Conservation (phyloP, 2,113 vertebrate genomes). For the Geothlypis trichas region DNA sequence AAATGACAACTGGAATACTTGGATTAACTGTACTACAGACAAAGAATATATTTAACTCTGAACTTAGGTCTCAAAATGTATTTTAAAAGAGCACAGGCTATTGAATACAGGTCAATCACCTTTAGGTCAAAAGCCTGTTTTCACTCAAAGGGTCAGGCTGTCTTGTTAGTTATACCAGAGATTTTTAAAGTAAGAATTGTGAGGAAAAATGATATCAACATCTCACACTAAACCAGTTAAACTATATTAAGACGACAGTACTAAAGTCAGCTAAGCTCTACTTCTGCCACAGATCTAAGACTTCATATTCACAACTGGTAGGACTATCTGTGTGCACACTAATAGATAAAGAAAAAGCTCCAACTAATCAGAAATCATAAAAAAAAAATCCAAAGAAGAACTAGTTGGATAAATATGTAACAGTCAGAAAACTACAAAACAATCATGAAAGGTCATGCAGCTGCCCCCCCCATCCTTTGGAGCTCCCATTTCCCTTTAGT, state of each 20-base stretch:
- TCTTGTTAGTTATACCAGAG: neutral
- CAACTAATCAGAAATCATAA: neutral
- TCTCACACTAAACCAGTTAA: neutral
- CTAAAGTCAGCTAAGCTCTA: neutral
- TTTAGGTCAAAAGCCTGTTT: neutral
- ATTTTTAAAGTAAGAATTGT: neutral
- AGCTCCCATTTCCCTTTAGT: too few species aligned
- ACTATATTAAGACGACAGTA: neutral
- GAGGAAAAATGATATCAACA: neutral
- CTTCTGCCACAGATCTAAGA: neutral
- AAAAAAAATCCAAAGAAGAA: neutral
- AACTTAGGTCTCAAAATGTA: neutral
- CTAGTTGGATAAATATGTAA: neutral
- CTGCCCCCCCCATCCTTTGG: too few species aligned
- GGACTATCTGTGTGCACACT: neutral
- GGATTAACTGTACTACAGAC: neutral
- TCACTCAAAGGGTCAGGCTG: neutral
- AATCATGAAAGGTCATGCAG: neutral
- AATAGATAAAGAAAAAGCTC: neutral
- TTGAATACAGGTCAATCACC: neutral
- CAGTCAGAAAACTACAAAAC: neutral
- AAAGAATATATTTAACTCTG: neutral
- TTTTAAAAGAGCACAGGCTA: neutral
- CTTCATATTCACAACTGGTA: neutral
- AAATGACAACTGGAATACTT: neutral